Conservation (phyloP, 2,888 invertebrate species). For the Chrysomela aeneicollis region DNA sequence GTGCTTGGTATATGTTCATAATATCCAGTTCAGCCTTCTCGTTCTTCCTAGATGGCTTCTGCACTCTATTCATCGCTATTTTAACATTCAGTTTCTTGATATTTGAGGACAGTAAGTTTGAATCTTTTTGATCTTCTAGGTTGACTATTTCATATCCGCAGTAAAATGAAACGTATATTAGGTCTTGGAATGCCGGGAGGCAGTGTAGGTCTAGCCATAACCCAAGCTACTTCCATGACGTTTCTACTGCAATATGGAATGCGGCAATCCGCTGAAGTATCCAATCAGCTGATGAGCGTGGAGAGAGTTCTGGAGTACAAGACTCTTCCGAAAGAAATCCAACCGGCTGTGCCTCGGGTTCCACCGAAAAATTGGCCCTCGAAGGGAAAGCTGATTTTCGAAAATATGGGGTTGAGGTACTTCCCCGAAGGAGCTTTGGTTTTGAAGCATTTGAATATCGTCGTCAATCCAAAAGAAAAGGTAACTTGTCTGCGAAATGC, state of each 20-base stretch:
- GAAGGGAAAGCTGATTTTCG: conserved; percentile 72
- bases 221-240: conserved; percentile 55
- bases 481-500: conserved; percentile 59
- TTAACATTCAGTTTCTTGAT: conserved; percentile 70
- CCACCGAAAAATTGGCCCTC: conserved; percentile 70
- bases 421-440: conserved; percentile 73
- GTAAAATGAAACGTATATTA: conserved; percentile 9
- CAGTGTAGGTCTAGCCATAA: conserved; percentile 60
- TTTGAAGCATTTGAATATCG: conserved; percentile 74
- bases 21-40: conserved; percentile 69
- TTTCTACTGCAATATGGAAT: conserved; percentile 87
- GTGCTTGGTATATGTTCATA: conserved; percentile 71
- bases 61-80: conserved; percentile 68
- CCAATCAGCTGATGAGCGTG: conserved; percentile 87
- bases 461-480: conserved; percentile 74
- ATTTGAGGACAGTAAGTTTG: conserved; percentile 20
- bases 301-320: conserved; percentile 84
- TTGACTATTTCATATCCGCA: no score
- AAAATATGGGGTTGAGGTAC: conserved; percentile 75
- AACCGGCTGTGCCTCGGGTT: conserved; percentile 62
- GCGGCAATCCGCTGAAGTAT: conserved; percentile 60
- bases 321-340: conserved; percentile 64
- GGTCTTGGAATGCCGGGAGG: conserved; percentile 61
- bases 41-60: conserved; percentile 69
- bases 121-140: no score